Evolutionary conservation across 2,888 invertebrate species (phyloP).

Genomic region (Atherix ibis): DNA sequence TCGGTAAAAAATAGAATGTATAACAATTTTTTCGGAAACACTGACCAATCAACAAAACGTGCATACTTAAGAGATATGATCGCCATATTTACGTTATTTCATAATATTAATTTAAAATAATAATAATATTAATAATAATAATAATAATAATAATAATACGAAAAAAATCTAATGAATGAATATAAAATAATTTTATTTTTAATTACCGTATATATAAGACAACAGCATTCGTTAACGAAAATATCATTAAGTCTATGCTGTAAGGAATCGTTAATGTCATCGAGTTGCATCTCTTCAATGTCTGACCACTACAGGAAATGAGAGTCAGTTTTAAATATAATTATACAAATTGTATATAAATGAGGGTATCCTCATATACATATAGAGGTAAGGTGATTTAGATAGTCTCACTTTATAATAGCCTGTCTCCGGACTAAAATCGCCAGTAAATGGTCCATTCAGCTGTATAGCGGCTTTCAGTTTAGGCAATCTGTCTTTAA

Average conservation of each 20-base stretch:
- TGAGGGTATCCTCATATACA: not conserved
- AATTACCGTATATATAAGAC: conserved; percentile 61
- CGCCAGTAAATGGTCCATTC: conserved; percentile 22
- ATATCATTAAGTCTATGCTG: conserved; percentile 47
- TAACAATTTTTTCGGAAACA: too few species aligned
- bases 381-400: not conserved
- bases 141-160: too few species aligned
- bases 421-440: conserved; percentile 18
- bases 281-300: conserved; percentile 48
- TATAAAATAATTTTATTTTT: conserved; percentile 1
- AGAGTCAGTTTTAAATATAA: conserved; percentile 2
- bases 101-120: too few species aligned
- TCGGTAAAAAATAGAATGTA: too few species aligned
- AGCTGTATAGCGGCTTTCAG: conserved; percentile 57
- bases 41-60: too few species aligned
- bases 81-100: too few species aligned
- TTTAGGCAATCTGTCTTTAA: conserved; percentile 47
- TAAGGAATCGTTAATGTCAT: conserved; percentile 46
- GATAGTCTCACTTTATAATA: conserved; percentile 16
- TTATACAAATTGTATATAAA: conserved; percentile 1
- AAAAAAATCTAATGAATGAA: not conserved
- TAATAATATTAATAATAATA: too few species aligned
- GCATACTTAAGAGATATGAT: too few species aligned
- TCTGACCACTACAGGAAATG: conserved; percentile 51
- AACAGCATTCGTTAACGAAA: conserved; percentile 66